Base-by-base conservation (phyloP, 1,140 invertebrate genomes). In the Camponotus pennsylvanicus region DNA sequence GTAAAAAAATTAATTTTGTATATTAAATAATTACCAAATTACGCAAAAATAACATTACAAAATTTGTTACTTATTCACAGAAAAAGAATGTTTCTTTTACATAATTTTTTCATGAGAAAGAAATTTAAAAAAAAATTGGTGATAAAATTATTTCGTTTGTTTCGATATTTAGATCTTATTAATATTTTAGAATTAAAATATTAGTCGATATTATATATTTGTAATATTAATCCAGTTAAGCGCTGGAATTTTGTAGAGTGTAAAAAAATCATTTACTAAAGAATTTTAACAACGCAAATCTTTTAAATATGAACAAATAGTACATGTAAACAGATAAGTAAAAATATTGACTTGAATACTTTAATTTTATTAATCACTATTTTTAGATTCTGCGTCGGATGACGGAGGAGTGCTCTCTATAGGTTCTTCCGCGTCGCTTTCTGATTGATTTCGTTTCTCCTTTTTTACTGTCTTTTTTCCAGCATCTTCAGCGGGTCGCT, bases 351-450 rank as follows among this genome's bases (percentile, higher is more conserved):
- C 3, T 49, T 18, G 27, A 45, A 66, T 52, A 32, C 3, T 69
- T 2, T 21, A 40, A 3, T 2, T 59, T 34, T 13, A 80, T 93
- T 92, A 95, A 88, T 95, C 95, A 66, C 93, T 95, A 57, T 93
- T 94, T 76, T 93, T 92, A 61, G 91, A 92, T 34, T 93, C 94
- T 18, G 77, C 94, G n/a, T 93, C 95, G 80, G 95, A 95, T 1
- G 95, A 94, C 18, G 94, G 91, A 45, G 95, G 94, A 57, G 94
- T 94, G 61, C 93, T 95, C 93, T 88, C 88, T 86, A 85, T 90
- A 89, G 45, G 93, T 93, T 93, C 94, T 76, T 95, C 95, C 32
- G 92, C 93, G 42, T 94, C 94, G 34, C 90, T 92, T 34, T 93
- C 85, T n/a, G 91, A 88, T 83, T 83, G 69, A 78, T 79, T 70